Conservation (phyloP, 2,888 invertebrate genomes). For the Tetropium fuscum region DNA sequence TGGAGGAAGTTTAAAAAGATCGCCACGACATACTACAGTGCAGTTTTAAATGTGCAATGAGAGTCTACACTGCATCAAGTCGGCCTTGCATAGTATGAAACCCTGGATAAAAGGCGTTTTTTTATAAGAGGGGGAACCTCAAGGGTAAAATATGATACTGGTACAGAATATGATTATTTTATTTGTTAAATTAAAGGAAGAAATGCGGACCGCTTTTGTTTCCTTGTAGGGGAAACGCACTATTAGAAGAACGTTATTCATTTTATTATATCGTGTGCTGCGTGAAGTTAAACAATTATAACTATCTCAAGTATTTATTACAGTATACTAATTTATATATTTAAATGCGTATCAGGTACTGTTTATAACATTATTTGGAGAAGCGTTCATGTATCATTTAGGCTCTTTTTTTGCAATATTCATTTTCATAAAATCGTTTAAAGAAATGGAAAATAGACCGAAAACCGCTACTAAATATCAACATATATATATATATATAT, state of each 20-base stretch:
- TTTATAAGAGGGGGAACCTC: slow-evolving; percentile 60
- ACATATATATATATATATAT: too few species aligned
- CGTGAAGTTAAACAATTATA: slow-evolving; percentile 44
- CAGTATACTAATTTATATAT: not conserved
- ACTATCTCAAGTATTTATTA: slow-evolving; percentile 45
- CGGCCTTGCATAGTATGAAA: slow-evolving; percentile 62
- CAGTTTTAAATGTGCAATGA: slow-evolving; percentile 52
- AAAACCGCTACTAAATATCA: too few species aligned
- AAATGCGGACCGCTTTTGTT: slow-evolving; percentile 35
- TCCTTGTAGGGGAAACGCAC: slow-evolving; percentile 28
- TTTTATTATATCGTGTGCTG: not conserved
- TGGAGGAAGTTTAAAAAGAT: slow-evolving; percentile 36
- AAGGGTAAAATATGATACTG: slow-evolving; percentile 59
- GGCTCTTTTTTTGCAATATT: not conserved
- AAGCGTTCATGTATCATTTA: too few species aligned
- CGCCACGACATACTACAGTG: slow-evolving; percentile 48
- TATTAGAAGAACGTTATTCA: not conserved
- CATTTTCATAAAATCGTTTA: not conserved
- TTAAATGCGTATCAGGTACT: slow-evolving; percentile 13
- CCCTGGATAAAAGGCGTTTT: slow-evolving; percentile 63
- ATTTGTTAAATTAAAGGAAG: slow-evolving; percentile 40
- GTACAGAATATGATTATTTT: slow-evolving; percentile 48
- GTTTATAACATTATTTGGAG: too few species aligned
- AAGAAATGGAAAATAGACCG: too few species aligned
- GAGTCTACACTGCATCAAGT: slow-evolving; percentile 52